Conservation (phyloP, 2,113 vertebrate genomes). For the Planiliza haematocheilus region DNA sequence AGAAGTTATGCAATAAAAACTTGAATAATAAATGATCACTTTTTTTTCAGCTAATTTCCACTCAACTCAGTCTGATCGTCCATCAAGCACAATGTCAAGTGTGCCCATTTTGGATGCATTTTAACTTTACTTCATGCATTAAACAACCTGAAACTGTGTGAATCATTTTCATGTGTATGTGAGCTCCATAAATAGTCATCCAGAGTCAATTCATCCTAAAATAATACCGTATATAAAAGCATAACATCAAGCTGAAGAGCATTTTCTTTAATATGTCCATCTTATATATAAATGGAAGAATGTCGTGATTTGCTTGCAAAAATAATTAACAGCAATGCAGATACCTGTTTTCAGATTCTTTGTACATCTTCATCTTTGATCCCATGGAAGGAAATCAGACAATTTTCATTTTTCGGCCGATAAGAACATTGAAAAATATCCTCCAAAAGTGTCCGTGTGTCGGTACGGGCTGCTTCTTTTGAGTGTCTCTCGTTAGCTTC, state of each 20-base stretch:
- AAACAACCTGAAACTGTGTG: slow-evolving; percentile 8
- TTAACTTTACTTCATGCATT: slow-evolving; percentile 4
- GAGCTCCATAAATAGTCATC: neutral
- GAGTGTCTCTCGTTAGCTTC: slow-evolving; percentile 26
- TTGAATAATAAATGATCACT: slow-evolving; percentile 23
- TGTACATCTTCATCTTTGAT: slow-evolving; percentile 35
- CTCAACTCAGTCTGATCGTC: slow-evolving; percentile 1
- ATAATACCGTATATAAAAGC: slow-evolving; percentile 20
- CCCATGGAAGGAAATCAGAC: slow-evolving; percentile 3
- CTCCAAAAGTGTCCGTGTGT: slow-evolving; percentile 33
- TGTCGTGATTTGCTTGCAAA: slow-evolving; percentile 22
- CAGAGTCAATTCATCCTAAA: neutral
- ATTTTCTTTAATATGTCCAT: neutral
- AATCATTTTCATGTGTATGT: slow-evolving; percentile 13
- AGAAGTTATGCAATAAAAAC: slow-evolving; percentile 32
- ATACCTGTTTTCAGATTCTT: slow-evolving; percentile 24
- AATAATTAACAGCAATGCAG: slow-evolving; percentile 17
- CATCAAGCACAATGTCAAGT: slow-evolving; percentile 15
- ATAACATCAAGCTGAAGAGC: slow-evolving; percentile 18
- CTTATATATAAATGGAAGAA: slow-evolving; percentile 25
- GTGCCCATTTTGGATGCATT: slow-evolving; percentile 6
- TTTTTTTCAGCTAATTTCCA: slow-evolving; percentile 4
- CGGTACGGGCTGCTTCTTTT: slow-evolving; percentile 34
- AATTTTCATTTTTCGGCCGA: slow-evolving; percentile 7
- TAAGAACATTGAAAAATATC: slow-evolving; percentile 53